Base-by-base conservation (phyloP, 1,140 invertebrate species). In the Hylaeus anthracinus region DNA sequence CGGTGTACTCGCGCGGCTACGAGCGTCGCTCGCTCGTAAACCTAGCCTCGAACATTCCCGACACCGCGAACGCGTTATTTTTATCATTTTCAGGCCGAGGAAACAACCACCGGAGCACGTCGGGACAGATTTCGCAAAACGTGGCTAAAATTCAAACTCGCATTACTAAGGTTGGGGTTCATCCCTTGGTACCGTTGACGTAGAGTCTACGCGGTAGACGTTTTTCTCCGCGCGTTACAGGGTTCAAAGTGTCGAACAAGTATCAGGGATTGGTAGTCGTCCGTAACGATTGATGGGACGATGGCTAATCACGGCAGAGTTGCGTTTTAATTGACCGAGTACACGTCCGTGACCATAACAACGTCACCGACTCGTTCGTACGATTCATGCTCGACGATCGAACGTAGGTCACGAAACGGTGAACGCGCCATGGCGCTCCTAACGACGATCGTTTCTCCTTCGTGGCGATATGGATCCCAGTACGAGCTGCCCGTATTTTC, bases 401-500 rank as follows among this genome's bases (percentile, higher is more conserved):
- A 56, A 5, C 58, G 48, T 10, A 10, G 10, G 51, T 43, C 63
- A 5, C 41, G 48, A 51, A 72, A 43, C 51, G 15, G 3, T 10
- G 15, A 14, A 26, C n/a, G 26, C 41, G 39, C 37, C 64, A 37
- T 37, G 78, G 10, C n/a, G 14, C 66, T 45, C 58, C 70, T 80
- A 86, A 86, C 63, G 84, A 69, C 72, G 85, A 83, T 86, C 80
- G 26, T 74, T 75, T 60, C 72, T 65, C 63, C 79, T 72, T 79
- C 70, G 48, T 74, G 64, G 64, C 75, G 72, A 69, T 85, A 86
- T 86, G 81, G 85, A 86, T 76, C 81, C 84, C 45, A 64, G 60
- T 76, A 71, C 72, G n/a, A 63, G 60, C 63, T 26, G 12, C 55
- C 10, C 5, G 48, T 41, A 55, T 82, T 79, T 79, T 73, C 72